Percentiles rank a stretch among this genome's conserved stretches.
phyloP scores from a whole-genome alignment of 2,888 invertebrate genomes.

The Chrysolina haemoptera region DNA sequence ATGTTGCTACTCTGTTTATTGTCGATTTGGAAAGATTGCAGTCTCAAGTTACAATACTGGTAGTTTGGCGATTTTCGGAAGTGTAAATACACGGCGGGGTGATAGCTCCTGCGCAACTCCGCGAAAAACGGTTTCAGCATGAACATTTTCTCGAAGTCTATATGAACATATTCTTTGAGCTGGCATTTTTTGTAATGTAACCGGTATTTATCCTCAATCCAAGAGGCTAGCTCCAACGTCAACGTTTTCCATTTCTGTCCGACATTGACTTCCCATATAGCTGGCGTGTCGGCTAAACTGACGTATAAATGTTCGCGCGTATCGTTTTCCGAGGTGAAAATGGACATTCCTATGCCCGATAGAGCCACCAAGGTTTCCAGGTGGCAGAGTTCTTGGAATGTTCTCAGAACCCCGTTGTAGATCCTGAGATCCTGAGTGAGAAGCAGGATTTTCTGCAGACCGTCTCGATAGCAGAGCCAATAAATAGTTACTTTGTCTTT shows the following conservation, averaged over 20 bases:
- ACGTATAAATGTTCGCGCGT: constrained; percentile 80
- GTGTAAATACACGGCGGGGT: constrained; percentile 83
- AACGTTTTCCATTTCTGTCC: constrained; percentile 86
- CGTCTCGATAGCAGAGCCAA: constrained; percentile 86
- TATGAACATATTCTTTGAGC: constrained; percentile 84
- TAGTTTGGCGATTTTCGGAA: constrained; percentile 80
- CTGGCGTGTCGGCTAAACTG: constrained; percentile 79
- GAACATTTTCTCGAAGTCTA: constrained; percentile 88
- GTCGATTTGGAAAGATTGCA: constrained; percentile 82
- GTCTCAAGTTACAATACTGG: constrained; percentile 77
- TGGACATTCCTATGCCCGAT: constrained; percentile 77
- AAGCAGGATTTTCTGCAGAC: constrained; percentile 81
- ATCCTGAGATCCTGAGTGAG: constrained; percentile 84
- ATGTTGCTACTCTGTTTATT: constrained; percentile 70
- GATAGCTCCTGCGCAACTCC: constrained; percentile 80
- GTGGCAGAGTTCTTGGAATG: constrained; percentile 79
- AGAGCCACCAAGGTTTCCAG: constrained; percentile 80
- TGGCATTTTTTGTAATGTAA: constrained; percentile 80
- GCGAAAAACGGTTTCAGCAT: constrained; percentile 91
- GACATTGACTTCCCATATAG: constrained; percentile 87
- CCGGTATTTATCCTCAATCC: constrained; percentile 86
- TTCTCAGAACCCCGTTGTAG: constrained; percentile 74
- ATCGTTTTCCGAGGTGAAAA: constrained; percentile 68
- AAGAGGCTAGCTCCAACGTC: constrained; percentile 82
- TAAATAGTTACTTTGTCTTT: constrained; percentile 84